Evolutionary conservation across 2,888 invertebrate genomes (phyloP).

Genomic region (Pseudolycoriella hygida): DNA sequence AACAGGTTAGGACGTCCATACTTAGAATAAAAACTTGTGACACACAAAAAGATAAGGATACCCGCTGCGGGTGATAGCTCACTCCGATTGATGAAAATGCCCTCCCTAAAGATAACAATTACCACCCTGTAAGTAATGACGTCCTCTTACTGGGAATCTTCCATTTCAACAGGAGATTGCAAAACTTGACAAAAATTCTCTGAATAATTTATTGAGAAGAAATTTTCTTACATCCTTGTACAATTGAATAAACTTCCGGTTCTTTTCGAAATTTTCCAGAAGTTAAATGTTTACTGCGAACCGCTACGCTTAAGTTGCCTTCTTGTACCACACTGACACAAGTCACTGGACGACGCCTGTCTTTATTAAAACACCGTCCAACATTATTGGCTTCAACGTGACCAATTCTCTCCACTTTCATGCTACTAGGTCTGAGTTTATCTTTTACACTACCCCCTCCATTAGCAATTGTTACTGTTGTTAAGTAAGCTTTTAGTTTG

Average conservation of each 20-base stretch:
- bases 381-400: constrained; percentile 16
- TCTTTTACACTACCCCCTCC: constrained; percentile 12
- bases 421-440: constrained; percentile 21
- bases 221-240: background rate
- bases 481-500: constrained; percentile 41
- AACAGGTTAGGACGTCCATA: too few relatives aligned
- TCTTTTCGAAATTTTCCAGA: background rate
- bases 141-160: too few relatives aligned
- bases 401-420: constrained; percentile 23
- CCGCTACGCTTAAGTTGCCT: constrained; percentile 37
- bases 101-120: too few relatives aligned
- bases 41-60: too few relatives aligned
- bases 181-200: too few relatives aligned
- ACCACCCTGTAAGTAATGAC: too few relatives aligned
- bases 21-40: too few relatives aligned
- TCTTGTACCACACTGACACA: constrained; percentile 29
- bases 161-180: too few relatives aligned
- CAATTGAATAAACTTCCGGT: constrained; percentile 4
- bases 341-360: constrained; percentile 30
- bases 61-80: too few relatives aligned
- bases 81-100: too few relatives aligned
- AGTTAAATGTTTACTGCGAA: constrained; percentile 19
- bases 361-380: background rate
- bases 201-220: too few relatives aligned
- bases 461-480: constrained; percentile 34